Conservation (phyloP, 2,888 invertebrate genomes). For the Calephelis perditalis region DNA sequence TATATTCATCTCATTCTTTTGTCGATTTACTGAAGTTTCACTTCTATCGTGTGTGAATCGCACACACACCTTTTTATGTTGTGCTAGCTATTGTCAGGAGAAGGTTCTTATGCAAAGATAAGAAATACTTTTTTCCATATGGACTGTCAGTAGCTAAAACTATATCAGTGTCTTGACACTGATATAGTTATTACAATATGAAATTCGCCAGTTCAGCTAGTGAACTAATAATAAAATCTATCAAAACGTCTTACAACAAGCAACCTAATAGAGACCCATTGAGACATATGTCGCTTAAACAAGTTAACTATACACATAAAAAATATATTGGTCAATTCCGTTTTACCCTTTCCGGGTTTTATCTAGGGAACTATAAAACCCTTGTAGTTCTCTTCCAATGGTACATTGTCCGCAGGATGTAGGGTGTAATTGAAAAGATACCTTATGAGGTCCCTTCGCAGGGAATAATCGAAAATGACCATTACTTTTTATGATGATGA, state of each 20-base stretch:
- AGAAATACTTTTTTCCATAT: too few species aligned
- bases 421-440: conserved; percentile 34
- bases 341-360: conserved; percentile 31
- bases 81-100: too few species aligned
- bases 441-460: conserved; percentile 22
- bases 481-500: conserved; percentile 13
- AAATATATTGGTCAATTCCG: conserved; percentile 31
- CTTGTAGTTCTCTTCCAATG: conserved; percentile 30
- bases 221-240: not conserved
- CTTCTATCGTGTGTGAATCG: too few species aligned
- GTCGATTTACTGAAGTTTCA: too few species aligned
- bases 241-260: not conserved
- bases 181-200: too few species aligned
- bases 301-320: conserved; percentile 25
- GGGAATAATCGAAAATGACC: conserved; percentile 14
- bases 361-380: conserved; percentile 33
- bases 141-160: too few species aligned
- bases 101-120: too few species aligned
- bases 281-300: conserved; percentile 14
- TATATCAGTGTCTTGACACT: too few species aligned
- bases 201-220: too few species aligned
- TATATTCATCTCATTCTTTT: too few species aligned
- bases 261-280: not conserved
- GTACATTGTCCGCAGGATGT: conserved; percentile 31
- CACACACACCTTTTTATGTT: too few species aligned